Evolutionary conservation across 2,113 vertebrate species (phyloP).

Genomic region (Mormyrus lacerda): DNA sequence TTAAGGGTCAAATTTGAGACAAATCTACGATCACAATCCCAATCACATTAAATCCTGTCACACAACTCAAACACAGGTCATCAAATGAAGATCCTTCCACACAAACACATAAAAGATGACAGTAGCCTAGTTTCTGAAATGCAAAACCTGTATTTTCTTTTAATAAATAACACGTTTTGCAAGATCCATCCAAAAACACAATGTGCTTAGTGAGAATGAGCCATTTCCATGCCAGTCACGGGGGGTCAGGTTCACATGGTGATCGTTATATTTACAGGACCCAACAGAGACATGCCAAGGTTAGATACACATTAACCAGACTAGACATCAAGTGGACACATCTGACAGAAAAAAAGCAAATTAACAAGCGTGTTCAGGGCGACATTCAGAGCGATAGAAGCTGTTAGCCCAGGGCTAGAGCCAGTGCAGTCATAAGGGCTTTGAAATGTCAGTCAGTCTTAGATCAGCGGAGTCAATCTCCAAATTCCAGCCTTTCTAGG

Average conservation of each 20-base stretch:
- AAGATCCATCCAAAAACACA: slow-evolving; percentile 16
- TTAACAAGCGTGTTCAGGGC: not conserved
- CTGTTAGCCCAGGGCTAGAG: not conserved
- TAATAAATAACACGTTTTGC: slow-evolving; percentile 12
- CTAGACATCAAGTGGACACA: slow-evolving; percentile 5
- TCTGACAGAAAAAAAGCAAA: not conserved
- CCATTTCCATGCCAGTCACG: slow-evolving; percentile 62
- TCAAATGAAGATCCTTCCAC: not conserved
- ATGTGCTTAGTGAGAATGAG: slow-evolving; percentile 66
- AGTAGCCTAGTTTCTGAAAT: slow-evolving; percentile 8
- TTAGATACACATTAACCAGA: slow-evolving; percentile 8
- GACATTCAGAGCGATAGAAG: not conserved
- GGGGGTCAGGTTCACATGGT: slow-evolving; percentile 45
- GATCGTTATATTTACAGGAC: slow-evolving; percentile 67
- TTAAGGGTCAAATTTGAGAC: not conserved
- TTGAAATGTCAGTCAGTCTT: not conserved
- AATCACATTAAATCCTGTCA: not conserved
- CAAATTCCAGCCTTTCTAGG: not conserved
- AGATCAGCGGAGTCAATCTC: not conserved
- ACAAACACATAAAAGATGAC: not conserved
- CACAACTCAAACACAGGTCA: not conserved
- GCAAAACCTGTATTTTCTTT: slow-evolving; percentile 23
- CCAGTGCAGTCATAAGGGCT: not conserved
- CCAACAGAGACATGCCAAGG: slow-evolving; percentile 45
- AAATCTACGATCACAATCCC: not conserved